Evolutionary conservation across 2,888 invertebrate species (phyloP).

Genomic region (Stegana nigrithorax): DNA sequence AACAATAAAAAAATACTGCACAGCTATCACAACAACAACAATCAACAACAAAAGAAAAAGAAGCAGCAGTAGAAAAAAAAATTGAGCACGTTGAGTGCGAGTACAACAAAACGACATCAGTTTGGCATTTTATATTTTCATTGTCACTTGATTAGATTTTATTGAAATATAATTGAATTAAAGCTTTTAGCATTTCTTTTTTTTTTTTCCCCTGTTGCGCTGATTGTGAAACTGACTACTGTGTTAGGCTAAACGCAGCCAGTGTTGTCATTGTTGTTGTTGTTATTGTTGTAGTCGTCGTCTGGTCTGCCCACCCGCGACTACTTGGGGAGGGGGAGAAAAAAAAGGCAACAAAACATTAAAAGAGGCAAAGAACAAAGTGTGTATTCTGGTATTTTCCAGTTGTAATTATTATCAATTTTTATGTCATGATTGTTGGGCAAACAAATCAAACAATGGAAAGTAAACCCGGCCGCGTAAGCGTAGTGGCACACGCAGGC

Average conservation of each 20-base stretch:
- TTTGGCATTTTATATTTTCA: conserved; percentile 34
- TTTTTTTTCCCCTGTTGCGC: conserved; percentile 41
- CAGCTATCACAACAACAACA: conserved; percentile 4
- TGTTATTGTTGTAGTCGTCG: no score
- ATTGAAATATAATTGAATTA: conserved; percentile 61
- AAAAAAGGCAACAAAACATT: not conserved
- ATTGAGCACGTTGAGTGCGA: no score
- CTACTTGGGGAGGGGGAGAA: no score
- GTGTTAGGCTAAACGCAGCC: no score
- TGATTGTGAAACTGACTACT: conserved; percentile 3
- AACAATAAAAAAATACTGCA: not conserved
- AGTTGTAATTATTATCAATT: conserved; percentile 41
- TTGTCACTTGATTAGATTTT: conserved; percentile 57
- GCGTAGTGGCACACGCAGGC: not conserved
- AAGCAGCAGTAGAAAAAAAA: not conserved
- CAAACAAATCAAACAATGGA: conserved; percentile 28
- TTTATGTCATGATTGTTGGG: conserved; percentile 7
- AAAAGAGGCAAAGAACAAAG: conserved; percentile 28
- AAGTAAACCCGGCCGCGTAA: conserved; percentile 1
- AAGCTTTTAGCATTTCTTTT: conserved; percentile 31
- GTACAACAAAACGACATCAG: no score
- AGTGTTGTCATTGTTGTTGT: no score
- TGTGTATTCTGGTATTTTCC: conserved; percentile 52
- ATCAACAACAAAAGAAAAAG: conserved; percentile 10
- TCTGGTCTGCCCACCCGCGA: conserved; percentile 7